Evolutionary conservation across 2,113 vertebrate genomes (phyloP), one percentile per base, ranked within the genome.

Genomic region (Numida meleagris): DNA sequence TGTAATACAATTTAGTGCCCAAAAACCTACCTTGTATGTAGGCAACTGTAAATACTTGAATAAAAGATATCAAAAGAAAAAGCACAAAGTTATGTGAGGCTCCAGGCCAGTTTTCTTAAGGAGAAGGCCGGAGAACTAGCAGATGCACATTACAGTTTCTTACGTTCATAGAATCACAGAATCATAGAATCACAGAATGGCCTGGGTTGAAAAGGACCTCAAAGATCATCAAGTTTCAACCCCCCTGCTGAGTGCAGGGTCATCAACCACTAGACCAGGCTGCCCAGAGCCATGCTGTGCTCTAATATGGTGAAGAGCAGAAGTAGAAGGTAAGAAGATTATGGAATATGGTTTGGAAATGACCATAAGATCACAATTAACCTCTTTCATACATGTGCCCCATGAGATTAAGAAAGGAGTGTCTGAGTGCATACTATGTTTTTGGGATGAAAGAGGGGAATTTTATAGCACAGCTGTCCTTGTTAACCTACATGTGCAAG

Each of bases 341-440:
- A 68, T 20, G 48, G 45, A 81, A 66, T 57, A 51, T 25, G 40
- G 45, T 90, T 92, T 95, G 42, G 55, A 90, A 92, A 55, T 62
- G 50, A 67, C 38, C 31, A 10, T 76, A 87, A 92, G 29, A 91
- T 93, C 72, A 90, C 83, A 85, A 76, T 74, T 87, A 95, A 80
- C 70, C 25, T 72, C 57, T 67, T 36, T 82, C 3, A 0, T 61
- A 61, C 5, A 7, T 86, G 34, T 4, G 62, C 33, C 27, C 11
- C 31, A 78, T 10, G 24, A 86, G 9, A 63, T 59, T 36, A 61
- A 62, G 34, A 58, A 72, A 77, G 31, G 5, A 75, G 12, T 38
- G 42, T 67, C 25, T 83, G 65, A 55, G 43, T 63, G 46, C 38
- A 34, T 70, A 57, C 46, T 34, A 3, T 66, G 20, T 33, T 92